A percentile compares a stretch with the other conserved stretches of the same genome.
phyloP scores from a whole-genome alignment of 2,888 invertebrate genomes.

The Synergus gifuensis region DNA sequence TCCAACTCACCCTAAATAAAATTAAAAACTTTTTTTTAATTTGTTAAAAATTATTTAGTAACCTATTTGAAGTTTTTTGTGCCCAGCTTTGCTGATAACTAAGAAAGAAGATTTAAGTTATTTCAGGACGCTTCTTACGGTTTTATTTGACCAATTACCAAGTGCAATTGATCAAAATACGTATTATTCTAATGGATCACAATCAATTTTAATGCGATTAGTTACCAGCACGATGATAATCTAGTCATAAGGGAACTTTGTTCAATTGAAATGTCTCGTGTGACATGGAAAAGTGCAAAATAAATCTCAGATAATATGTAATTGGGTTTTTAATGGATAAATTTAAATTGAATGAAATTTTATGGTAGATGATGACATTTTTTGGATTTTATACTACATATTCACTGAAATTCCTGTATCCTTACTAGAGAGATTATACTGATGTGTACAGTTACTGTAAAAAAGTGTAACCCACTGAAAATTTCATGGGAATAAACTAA shows the following conservation, averaged over 20 bases:
- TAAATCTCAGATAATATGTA: constrained; percentile 12
- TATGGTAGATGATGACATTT: neutral
- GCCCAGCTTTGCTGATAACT: neutral
- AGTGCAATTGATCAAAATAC: constrained; percentile 19
- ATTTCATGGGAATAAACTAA: constrained; percentile 45
- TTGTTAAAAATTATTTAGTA: too few species aligned
- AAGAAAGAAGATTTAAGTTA: neutral
- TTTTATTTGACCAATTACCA: constrained; percentile 2
- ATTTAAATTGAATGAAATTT: neutral
- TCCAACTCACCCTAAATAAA: too few species aligned
- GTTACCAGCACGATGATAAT: constrained; percentile 57
- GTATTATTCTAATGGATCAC: constrained; percentile 19
- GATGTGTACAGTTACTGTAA: constrained; percentile 20
- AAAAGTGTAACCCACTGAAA: constrained; percentile 10
- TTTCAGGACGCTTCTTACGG: neutral
- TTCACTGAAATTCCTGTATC: constrained; percentile 9
- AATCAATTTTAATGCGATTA: constrained; percentile 39
- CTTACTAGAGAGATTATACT: neutral
- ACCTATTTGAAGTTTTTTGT: too few species aligned
- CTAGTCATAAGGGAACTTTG: constrained; percentile 54
- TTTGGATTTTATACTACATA: neutral
- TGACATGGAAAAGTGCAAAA: constrained; percentile 24
- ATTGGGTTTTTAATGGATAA: neutral
- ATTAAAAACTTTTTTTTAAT: too few species aligned
- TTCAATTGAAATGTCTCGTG: constrained; percentile 42